Percentiles rank a stretch among this genome's conserved stretches.
Evolutionary conservation across 2,797 vertebrate genomes (phyloP).

Genomic region (Coregonus sp.): DNA sequence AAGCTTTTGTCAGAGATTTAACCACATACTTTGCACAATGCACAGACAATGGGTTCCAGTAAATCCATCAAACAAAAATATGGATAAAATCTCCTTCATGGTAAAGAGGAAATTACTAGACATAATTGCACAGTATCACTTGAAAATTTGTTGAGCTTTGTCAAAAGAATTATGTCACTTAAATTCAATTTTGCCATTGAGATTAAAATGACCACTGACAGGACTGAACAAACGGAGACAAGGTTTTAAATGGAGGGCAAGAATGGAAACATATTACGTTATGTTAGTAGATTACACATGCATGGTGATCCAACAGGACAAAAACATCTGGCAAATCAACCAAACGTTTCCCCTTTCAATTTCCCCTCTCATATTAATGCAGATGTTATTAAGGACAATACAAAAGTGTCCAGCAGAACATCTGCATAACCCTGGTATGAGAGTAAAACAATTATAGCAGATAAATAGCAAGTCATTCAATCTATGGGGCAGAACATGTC

Average conservation of each 20-base stretch:
- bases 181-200: slow-evolving; percentile 25
- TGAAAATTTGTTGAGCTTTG: slow-evolving; percentile 26
- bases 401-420: slow-evolving; percentile 33
- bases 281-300: background rate
- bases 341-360: background rate
- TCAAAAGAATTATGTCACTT: slow-evolving; percentile 17
- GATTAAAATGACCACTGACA: slow-evolving; percentile 32
- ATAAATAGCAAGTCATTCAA: slow-evolving; percentile 79
- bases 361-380: slow-evolving; percentile 17
- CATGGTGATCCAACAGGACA: background rate
- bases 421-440: slow-evolving; percentile 51
- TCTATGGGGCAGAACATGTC: slow-evolving; percentile 69
- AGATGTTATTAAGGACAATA: slow-evolving; percentile 37
- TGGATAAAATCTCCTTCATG: slow-evolving; percentile 17
- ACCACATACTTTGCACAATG: slow-evolving; percentile 3
- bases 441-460: slow-evolving; percentile 70
- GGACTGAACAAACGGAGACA: background rate
- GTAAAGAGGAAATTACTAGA: slow-evolving; percentile 10
- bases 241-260: background rate
- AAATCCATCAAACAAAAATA: slow-evolving; percentile 13
- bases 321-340: background rate
- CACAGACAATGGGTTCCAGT: background rate
- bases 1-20: background rate
- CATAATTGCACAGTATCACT: slow-evolving; percentile 17
- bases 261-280: background rate